Evolutionary conservation across 2,888 invertebrate genomes (phyloP).

Genomic region (Callimorpha dominula): DNA sequence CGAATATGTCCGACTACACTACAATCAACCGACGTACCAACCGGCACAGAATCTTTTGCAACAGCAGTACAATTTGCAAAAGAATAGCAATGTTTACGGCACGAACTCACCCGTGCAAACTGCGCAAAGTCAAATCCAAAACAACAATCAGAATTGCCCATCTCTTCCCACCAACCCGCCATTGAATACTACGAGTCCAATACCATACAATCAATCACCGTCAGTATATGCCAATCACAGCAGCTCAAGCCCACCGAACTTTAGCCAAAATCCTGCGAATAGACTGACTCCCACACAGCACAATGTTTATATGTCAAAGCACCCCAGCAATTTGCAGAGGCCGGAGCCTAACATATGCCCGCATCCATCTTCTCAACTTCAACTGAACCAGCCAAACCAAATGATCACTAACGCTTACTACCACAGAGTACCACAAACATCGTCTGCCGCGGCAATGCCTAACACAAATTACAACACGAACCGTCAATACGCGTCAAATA

Average conservation of each 20-base stretch:
- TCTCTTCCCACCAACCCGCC: constrained; percentile 67
- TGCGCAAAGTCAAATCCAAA: constrained; percentile 59
- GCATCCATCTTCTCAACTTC: constrained; percentile 75
- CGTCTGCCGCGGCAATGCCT: constrained; percentile 57
- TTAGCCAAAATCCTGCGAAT: constrained; percentile 77
- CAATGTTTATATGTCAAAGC: constrained; percentile 69
- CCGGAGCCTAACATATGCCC: constrained; percentile 75
- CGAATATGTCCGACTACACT: constrained; percentile 77
- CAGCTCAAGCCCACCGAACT: constrained; percentile 70
- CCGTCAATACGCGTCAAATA: constrained; percentile 65
- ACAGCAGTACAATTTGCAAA: constrained; percentile 73
- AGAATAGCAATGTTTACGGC: constrained; percentile 70
- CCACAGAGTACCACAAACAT: constrained; percentile 74
- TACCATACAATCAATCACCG: constrained; percentile 78
- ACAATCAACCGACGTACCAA: constrained; percentile 75
- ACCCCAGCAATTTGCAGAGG: constrained; percentile 67
- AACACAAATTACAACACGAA: constrained; percentile 64
- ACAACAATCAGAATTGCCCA: constrained; percentile 75
- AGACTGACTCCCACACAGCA: constrained; percentile 78
- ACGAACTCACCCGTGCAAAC: constrained; percentile 67
- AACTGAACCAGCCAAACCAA: constrained; percentile 62
- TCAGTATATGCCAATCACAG: constrained; percentile 71
- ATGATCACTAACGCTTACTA: constrained; percentile 76
- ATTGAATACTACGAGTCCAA: constrained; percentile 70
- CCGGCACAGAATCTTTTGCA: constrained; percentile 71